Conservation (phyloP, 2,797 vertebrate genomes). For the Argya squamiceps region DNA sequence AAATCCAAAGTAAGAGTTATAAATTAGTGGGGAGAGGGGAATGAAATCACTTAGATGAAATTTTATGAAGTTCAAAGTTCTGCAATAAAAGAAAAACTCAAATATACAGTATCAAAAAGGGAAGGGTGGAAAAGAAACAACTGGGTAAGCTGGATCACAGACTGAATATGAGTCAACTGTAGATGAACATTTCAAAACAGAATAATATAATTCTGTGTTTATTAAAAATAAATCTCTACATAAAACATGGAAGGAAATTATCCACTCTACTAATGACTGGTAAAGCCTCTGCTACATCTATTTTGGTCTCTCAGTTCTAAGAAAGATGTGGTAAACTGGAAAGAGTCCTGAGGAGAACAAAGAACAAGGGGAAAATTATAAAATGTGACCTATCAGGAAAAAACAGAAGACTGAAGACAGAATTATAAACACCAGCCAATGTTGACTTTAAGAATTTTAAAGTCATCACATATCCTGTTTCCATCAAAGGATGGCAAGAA, state of each 20-base stretch:
- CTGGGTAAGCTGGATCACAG: background rate
- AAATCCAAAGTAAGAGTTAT: background rate
- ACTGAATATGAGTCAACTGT: conserved; percentile 32
- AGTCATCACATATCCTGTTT: conserved; percentile 24
- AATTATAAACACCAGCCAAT: conserved; percentile 34
- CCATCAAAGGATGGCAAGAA: conserved; percentile 7
- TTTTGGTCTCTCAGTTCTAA: conserved; percentile 38
- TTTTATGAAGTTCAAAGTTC: background rate
- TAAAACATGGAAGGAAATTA: conserved; percentile 52
- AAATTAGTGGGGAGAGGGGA: background rate
- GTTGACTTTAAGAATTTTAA: conserved; percentile 37
- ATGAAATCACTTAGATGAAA: background rate
- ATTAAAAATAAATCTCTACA: conserved; percentile 48
- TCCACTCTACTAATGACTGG: conserved; percentile 12
- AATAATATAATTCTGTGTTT: conserved; percentile 51
- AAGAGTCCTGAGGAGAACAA: conserved; percentile 38
- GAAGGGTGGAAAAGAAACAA: background rate
- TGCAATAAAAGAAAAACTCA: background rate
- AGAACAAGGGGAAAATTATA: conserved; percentile 43
- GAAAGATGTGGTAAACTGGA: conserved; percentile 50
- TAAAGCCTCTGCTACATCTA: conserved; percentile 39
- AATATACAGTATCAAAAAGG: background rate
- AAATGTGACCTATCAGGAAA: conserved; percentile 45
- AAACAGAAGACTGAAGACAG: conserved; percentile 30
- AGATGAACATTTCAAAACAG: conserved; percentile 13